These are phyloP conservation scores for Leucophenga montana DNA, from an alignment of 2,888 invertebrate genomes.

Conservation along the genomic window DNA sequence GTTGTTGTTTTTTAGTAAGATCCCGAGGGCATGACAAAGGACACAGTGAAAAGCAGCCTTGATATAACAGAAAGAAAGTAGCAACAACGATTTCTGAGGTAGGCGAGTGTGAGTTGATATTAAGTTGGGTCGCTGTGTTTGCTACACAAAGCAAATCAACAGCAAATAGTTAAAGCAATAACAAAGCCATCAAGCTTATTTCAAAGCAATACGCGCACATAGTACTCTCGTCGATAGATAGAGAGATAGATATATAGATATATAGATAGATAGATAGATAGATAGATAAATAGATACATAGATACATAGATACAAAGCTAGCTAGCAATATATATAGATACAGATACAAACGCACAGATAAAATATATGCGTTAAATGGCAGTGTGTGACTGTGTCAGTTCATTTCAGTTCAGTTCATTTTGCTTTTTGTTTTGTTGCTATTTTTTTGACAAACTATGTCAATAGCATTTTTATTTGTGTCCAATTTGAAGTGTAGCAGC, in stretches of 20 bases:
- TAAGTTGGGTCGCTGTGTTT: constrained; percentile 22
- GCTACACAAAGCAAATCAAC: constrained; percentile 64
- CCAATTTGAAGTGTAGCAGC: constrained; percentile 54
- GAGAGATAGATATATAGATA: constrained; percentile 19
- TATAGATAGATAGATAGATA: neutral
- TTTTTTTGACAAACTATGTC: constrained; percentile 67
- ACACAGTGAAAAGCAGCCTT: too few relatives aligned
- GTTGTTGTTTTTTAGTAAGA: neutral
- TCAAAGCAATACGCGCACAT: constrained; percentile 43
- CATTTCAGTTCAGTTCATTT: neutral
- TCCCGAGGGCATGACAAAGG: constrained; percentile 31
- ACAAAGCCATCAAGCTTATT: constrained; percentile 64
- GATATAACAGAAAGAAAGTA: too few relatives aligned
- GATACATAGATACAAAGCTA: constrained; percentile 17
- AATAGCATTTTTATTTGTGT: constrained; percentile 68
- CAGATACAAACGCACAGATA: too few relatives aligned
- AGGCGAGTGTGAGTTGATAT: neutral
- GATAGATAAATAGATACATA: too few relatives aligned
- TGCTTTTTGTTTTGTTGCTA: neutral
- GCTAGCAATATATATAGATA: neutral
- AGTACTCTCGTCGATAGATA: too few relatives aligned
- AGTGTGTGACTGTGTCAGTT: constrained; percentile 23
- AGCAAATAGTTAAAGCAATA: constrained; percentile 56
- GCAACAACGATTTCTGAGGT: too few relatives aligned
- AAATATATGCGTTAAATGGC: neutral